Base-by-base conservation (phyloP, 2,888 invertebrate genomes). In the Matsumyia berberina region DNA sequence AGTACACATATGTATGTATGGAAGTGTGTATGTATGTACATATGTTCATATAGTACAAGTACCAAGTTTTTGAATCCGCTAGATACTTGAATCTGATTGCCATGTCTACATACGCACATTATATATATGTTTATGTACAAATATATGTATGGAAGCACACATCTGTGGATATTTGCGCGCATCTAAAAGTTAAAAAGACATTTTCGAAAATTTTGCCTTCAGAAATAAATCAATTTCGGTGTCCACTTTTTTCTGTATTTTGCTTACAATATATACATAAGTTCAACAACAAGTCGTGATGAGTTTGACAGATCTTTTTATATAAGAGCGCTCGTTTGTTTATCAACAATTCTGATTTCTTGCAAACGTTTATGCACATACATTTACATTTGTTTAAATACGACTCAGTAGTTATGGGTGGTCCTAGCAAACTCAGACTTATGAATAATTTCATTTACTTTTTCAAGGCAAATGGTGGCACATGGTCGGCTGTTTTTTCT, bases 151-250 rank as follows among this genome's bases (percentile, higher is more conserved):
- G n/a, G n/a, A n/a, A n/a, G n/a, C n/a, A n/a, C n/a, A n/a, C n/a
- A n/a, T n/a, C n/a, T n/a, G n/a, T n/a, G n/a, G n/a, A n/a, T n/a
- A n/a, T n/a, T n/a, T n/a, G 42, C 46, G 49, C 15, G 51, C 39
- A 76, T 77, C 53, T 77, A 69, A 42, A 77, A 69, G 51, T 69
- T 35, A 44, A 42, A 58, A 51, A 33, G 37, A 24, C 33, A 7
- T 64, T 57, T 66, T 17, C 37, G 17, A 44, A 46, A 37, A 37
- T 51, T 76, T 37, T 58, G 39, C 39, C 24, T 69, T 53, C 53
- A 51, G 42, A 60, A 44, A 77, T 69, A 77, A 77, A 77, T 69
- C 60, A 77, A 62, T 29, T 62, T 39, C 8, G 17, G 24, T 51
- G 42, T 77, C 42, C 60, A 51, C 53, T 53, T 58, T 70, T 49